Conservation (phyloP, 2,113 vertebrate species). For the Columba janthina region DNA sequence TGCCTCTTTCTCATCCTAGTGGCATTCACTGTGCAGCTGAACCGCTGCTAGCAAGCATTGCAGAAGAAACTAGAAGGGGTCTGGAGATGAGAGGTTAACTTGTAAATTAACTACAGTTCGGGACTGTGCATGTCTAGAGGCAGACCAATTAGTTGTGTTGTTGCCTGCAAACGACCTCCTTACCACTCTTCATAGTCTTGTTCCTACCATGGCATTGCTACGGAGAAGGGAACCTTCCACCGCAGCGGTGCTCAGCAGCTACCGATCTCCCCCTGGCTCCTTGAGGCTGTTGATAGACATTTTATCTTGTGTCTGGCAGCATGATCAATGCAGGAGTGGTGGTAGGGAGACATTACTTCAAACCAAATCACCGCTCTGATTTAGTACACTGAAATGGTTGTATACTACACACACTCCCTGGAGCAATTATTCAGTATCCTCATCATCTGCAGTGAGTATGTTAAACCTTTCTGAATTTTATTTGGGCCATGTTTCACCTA, state of each 20-base stretch:
- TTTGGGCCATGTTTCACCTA: neutral
- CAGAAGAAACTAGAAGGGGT: neutral
- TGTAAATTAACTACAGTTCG: neutral
- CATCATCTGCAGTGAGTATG: neutral
- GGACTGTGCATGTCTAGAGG: neutral
- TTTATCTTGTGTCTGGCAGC: neutral
- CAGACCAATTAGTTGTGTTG: neutral
- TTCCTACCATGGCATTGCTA: neutral
- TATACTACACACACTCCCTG: neutral
- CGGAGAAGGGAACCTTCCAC: neutral
- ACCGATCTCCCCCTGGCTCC: neutral
- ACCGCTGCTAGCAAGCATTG: neutral
- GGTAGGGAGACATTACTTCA: neutral
- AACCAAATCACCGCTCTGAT: neutral
- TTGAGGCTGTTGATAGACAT: neutral
- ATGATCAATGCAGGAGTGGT: neutral
- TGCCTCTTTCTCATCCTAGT: neutral
- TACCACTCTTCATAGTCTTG: neutral
- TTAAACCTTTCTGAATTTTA: constrained; percentile 28
- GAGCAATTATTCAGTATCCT: constrained; percentile 21
- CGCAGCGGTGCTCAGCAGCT: neutral
- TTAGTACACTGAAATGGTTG: neutral
- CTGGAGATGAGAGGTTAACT: neutral
- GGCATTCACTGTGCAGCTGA: neutral
- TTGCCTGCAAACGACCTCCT: neutral